Conservation (phyloP, 2,888 invertebrate genomes). For the Epinotia brunnichana region DNA sequence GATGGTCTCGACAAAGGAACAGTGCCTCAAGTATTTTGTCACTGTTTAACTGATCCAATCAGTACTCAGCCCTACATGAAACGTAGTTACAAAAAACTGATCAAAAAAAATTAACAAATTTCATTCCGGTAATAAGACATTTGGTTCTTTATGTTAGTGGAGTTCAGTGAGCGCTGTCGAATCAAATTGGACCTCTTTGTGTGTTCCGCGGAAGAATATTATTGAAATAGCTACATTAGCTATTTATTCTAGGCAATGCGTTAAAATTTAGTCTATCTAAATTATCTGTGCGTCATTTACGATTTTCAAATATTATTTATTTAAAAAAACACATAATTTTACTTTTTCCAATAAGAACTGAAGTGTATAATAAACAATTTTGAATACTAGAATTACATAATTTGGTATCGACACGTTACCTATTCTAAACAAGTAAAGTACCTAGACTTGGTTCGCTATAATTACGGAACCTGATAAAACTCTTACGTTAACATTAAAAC, state of each 20-base stretch:
- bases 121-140: constrained; percentile 61
- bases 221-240: no score
- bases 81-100: constrained; percentile 64
- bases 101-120: constrained; percentile 67
- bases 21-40: constrained; percentile 79
- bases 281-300: no score
- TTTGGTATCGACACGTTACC: no score
- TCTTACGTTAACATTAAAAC: constrained; percentile 8
- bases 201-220: neutral
- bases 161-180: neutral
- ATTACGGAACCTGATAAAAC: neutral
- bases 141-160: constrained; percentile 62
- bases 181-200: neutral
- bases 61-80: constrained; percentile 60
- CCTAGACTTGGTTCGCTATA: no score
- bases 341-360: no score
- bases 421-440: neutral
- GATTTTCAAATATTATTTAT: no score
- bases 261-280: no score
- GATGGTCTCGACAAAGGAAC: constrained; percentile 75
- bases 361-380: no score
- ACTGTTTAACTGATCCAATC: constrained; percentile 81
- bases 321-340: no score
- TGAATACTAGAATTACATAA: no score
- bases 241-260: neutral